Evolutionary conservation across 2,797 vertebrate species (phyloP), one percentile per base, ranked within the genome.

Genomic region (Sebastes dallii): DNA sequence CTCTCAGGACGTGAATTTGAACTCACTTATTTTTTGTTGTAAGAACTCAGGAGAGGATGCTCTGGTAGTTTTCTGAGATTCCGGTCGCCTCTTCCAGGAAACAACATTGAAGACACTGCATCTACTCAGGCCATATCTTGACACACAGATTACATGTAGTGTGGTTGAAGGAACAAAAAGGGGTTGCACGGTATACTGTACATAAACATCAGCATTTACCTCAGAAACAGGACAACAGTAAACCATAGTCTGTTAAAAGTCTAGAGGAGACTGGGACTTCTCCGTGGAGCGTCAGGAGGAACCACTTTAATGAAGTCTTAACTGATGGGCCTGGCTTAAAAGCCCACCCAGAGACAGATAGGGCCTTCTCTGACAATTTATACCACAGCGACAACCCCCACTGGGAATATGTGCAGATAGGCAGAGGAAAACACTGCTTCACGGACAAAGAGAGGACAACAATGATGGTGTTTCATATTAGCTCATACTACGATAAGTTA

Each of bases 281-380:
- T 93, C 86, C 67, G 20, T 52, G 73, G 25, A 83, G 86, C 88
- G 80, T 90, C 90, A 90, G 86, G 86, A 94, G 82, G 84, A 86
- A 72, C 79, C 88, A 82, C 89, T 95, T 94, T 95, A 94, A 94
- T 94, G 89, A 93, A 87, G 77, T 66, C 94, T 96, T 96, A 96
- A 96, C 96, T 96, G 96, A 96, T 96, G 93, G 95, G 95, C 89
- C 78, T 22, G 74, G 78, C 86, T 93, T 94, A 67, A 94, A 95
- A 95, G 94, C 89, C 94, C 92, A 94, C 92, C 93, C 94, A 93
- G 79, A 92, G 50, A 91, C 88, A 92, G 91, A 95, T 86, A 91
- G 85, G 87, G 88, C 86, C 88, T 90, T 86, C 90, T 89, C 72
- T 62, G 85, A 76, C 78, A 81, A 93, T 95, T 94, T 93, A 94